Evolutionary conservation across 1,140 invertebrate genomes (phyloP).

Genomic region (Drosophila subobscura): DNA sequence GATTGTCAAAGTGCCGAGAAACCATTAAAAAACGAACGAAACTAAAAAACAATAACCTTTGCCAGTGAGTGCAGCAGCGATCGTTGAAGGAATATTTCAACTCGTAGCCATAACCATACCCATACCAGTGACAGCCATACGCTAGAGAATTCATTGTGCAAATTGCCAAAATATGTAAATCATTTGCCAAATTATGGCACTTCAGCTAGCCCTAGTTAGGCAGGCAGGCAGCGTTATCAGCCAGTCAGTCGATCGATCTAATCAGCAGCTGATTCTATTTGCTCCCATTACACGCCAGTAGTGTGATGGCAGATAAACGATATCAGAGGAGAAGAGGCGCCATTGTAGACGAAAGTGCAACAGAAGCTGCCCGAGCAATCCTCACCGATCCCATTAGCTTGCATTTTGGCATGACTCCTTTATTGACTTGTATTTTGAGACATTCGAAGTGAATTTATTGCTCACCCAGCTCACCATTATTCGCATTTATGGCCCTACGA

Average conservation of each 20-base stretch:
- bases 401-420: no score
- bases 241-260: constrained; percentile 39
- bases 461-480: not conserved
- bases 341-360: not conserved
- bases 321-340: not conserved
- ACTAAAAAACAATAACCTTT: constrained; percentile 1
- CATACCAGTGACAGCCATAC: no score
- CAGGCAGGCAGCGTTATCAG: constrained; percentile 40
- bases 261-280: constrained; percentile 46
- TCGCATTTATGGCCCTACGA: constrained; percentile 35
- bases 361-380: no score
- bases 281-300: constrained; percentile 16
- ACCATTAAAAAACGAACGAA: constrained; percentile 20
- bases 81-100: no score
- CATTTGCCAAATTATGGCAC: constrained; percentile 49
- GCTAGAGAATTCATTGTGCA: constrained; percentile 43
- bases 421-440: no score
- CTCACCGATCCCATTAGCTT: no score
- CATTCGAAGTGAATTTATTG: not conserved
- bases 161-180: constrained; percentile 71
- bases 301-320: constrained; percentile 33
- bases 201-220: not conserved
- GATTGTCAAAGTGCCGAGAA: constrained; percentile 24
- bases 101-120: no score
- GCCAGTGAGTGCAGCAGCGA: constrained; percentile 49